Percentiles rank a stretch among this genome's conserved stretches.
phyloP scores from a whole-genome alignment of 1,140 invertebrate species.

The Drosophila nikananu region DNA sequence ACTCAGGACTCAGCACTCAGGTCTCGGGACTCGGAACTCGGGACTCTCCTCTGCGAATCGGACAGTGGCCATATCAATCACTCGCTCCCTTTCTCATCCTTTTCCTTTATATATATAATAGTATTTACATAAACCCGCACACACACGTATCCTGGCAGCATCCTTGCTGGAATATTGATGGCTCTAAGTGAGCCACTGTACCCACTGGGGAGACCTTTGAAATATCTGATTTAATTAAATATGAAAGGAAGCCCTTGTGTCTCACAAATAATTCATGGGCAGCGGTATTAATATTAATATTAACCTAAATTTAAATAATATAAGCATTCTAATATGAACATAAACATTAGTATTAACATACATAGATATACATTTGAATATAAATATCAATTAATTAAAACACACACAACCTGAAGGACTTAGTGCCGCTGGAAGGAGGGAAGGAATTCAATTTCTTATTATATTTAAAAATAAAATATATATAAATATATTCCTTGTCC shows the following conservation, averaged over 20 bases:
- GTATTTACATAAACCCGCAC: no score
- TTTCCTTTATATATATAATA: not conserved
- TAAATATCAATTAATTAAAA: no score
- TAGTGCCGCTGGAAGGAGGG: no score
- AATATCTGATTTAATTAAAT: constrained; percentile 4
- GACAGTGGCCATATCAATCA: constrained; percentile 77
- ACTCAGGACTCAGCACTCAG: constrained; percentile 6
- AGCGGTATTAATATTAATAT: not conserved
- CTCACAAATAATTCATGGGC: not conserved
- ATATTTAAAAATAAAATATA: no score
- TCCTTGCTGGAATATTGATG: not conserved
- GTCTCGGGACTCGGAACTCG: not conserved
- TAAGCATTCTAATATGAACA: no score
- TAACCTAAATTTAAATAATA: not conserved
- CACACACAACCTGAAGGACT: no score
- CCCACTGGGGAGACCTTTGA: not conserved
- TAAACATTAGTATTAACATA: no score
- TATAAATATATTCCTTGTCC: no score
- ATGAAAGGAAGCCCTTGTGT: not conserved
- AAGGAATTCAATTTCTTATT: no score
- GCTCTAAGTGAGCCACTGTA: not conserved
- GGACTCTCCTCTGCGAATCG: constrained; percentile 38
- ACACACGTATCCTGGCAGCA: not conserved
- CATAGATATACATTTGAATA: not conserved
- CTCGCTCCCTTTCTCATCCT: not conserved